Evolutionary conservation across 2,797 vertebrate species (phyloP), one percentile per base, ranked within the genome.

Genomic region (Chrysocyon brachyurus): DNA sequence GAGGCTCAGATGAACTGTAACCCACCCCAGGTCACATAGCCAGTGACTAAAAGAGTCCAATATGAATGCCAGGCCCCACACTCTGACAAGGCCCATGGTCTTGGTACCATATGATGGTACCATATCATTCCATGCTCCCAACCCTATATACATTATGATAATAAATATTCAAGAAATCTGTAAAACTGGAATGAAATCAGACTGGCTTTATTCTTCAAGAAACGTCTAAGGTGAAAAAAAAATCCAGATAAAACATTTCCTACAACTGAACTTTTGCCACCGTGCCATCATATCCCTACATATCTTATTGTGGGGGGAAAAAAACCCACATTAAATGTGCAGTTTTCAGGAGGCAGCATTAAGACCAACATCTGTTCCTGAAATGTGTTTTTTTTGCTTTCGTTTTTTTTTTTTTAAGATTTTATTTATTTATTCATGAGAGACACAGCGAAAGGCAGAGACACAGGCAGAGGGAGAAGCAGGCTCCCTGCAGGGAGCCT

Each of bases 141-240:
- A 46, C 36, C 46, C 70, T 77, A 64, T 6, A 97, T 33, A 31
- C 21, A 87, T 73, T 19, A 36, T 79, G 28, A 72, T 28, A 91
- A 56, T 77, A 90, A 90, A 57, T 68, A 84, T 36, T 95, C 26
- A 85, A 93, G 63, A 96, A 93, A 79, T 73, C n/a, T 64, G 10
- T 70, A 95, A 81, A 87, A 86, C 6, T 49, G 17, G 21, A 77
- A 57, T 21, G 21, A 21, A 93, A 70, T 78, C 31, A 89, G 49
- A 88, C 17, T 59, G 11, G 28, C 56, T 96, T 88, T 95, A 33
- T 54, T 72, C 49, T 79, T 95, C 31, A 90, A 63, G n/a, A n/a
- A 91, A 52, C 0, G 21, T 63, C 26, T 59, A 83, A 89, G 2
- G 26, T 49, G 49, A 79, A 59, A 82, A 81, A 75, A 64, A 81